Base-by-base conservation (phyloP, 2,797 vertebrate genomes). In the Ptychadena robeensis region DNA sequence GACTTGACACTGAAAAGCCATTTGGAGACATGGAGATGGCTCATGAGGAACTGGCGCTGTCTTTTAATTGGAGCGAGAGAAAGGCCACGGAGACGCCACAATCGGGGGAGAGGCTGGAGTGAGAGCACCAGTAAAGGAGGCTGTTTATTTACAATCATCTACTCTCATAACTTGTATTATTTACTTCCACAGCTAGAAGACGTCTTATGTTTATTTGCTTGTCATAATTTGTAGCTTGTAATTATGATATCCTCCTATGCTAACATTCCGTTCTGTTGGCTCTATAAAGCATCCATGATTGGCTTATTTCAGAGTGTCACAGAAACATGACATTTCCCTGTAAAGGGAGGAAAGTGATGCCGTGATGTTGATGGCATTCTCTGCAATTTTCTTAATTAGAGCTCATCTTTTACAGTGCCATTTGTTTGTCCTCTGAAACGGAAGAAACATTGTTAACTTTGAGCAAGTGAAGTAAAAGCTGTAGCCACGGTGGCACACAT, bases 11-110 rank as follows among this genome's bases (percentile, higher is more conserved):
- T 88, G 93, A 95, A 95, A 94, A 94, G 93, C 92, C 93, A 93
- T 95, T 96, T 95, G 92, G 94, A 95, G 93, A 93, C 95, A 86
- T 90, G 89, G 92, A 94, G 91, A 93, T 92, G 89, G 95, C 94
- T 97, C 96, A 96, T 93, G 94, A 94, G 96, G 96, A 96, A 93
- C 95, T 95, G 95, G 94, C 90, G 89, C 94, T 88, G 91, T 89
- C 91, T 93, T 93, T 92, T 96, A 96, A 96, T 95, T 96, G 95
- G 94, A 95, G 93, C 94, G 91, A 91, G 89, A 90, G 93, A 93
- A 94, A 94, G 92, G 93, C 93, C 91, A 89, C 83, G 86, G 88
- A 89, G 88, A 86, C 79, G 80, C 86, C 82, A 83, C 76, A 61
- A 69, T 88, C 82, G 72, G 34, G 86, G 88, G 88, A 87, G 87